Evolutionary conservation across 1,140 invertebrate genomes (phyloP).

Genomic region (Cotesia chilonis): DNA sequence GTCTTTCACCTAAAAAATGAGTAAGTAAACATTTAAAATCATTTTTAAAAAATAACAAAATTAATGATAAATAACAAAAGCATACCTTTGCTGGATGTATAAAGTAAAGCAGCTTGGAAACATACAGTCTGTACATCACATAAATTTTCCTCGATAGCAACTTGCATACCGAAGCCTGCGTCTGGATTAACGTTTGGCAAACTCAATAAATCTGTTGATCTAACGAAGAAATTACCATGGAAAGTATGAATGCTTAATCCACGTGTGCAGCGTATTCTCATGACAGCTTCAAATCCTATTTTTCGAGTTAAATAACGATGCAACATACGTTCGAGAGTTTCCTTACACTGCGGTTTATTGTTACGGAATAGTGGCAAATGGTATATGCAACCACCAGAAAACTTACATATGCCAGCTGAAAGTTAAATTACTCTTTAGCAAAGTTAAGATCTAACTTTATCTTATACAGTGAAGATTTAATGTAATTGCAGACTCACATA

Average conservation of each 20-base stretch:
- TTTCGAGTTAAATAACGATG: constrained; percentile 93
- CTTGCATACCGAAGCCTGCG: constrained; percentile 97
- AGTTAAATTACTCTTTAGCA: constrained; percentile 35
- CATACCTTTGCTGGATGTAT: constrained; percentile 95
- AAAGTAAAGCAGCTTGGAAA: constrained; percentile 97
- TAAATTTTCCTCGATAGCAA: constrained; percentile 92
- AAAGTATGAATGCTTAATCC: constrained; percentile 96
- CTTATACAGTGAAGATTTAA: background rate
- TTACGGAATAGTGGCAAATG: constrained; percentile 91
- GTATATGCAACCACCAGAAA: constrained; percentile 93
- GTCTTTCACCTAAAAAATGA: constrained; percentile 79
- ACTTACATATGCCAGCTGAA: constrained; percentile 90
- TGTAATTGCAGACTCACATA: constrained; percentile 73
- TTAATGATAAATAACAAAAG: constrained; percentile 14
- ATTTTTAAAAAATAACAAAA: constrained; percentile 15
- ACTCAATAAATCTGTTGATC: constrained; percentile 95
- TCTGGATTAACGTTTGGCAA: constrained; percentile 98
- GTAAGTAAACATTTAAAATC: constrained; percentile 32
- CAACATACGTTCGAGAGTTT: constrained; percentile 81
- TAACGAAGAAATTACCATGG: constrained; percentile 99
- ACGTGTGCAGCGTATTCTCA: constrained; percentile 94
- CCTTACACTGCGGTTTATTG: constrained; percentile 74
- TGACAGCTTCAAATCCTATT: constrained; percentile 98
- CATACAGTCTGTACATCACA: constrained; percentile 88
- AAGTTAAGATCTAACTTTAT: background rate